phyloP scores from a whole-genome alignment of 2,113 vertebrate genomes.

The Muntiacus muntjak region DNA sequence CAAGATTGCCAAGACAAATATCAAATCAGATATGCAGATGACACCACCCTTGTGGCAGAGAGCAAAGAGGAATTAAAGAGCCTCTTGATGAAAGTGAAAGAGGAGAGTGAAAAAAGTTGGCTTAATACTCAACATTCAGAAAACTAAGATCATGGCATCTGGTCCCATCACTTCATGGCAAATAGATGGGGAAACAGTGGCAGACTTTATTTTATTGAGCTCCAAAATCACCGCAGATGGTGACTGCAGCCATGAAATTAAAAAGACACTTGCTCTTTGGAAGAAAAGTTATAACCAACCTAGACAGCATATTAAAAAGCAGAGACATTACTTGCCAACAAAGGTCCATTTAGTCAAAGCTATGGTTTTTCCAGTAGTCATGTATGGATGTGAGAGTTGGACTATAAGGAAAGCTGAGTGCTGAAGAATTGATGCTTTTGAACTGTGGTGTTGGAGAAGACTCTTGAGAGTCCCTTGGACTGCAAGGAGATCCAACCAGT shows the following conservation, averaged over 20 bases:
- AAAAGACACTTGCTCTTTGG: background rate
- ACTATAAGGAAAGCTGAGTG: background rate
- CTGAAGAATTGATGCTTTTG: background rate
- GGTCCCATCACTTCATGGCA: background rate
- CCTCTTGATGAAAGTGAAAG: background rate
- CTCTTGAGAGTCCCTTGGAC: background rate
- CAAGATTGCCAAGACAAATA: background rate
- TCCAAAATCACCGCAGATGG: background rate
- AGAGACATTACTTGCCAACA: background rate
- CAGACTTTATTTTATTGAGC: background rate
- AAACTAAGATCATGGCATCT: background rate
- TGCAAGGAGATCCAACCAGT: background rate
- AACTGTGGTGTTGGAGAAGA: background rate
- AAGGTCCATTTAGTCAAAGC: background rate
- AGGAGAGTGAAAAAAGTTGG: background rate
- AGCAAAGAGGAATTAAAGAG: background rate
- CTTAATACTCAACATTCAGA: background rate
- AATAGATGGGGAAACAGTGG: background rate
- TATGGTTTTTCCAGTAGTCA: background rate
- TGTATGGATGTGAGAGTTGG: background rate
- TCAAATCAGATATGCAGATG: background rate
- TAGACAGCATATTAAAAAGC: background rate
- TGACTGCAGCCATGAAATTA: background rate
- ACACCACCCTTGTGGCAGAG: background rate
- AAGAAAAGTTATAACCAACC: background rate